A percentile compares a stretch with the other conserved stretches of the same genome.
Conservation (phyloP, 2,113 vertebrate species). For the Nibea coibor region DNA sequence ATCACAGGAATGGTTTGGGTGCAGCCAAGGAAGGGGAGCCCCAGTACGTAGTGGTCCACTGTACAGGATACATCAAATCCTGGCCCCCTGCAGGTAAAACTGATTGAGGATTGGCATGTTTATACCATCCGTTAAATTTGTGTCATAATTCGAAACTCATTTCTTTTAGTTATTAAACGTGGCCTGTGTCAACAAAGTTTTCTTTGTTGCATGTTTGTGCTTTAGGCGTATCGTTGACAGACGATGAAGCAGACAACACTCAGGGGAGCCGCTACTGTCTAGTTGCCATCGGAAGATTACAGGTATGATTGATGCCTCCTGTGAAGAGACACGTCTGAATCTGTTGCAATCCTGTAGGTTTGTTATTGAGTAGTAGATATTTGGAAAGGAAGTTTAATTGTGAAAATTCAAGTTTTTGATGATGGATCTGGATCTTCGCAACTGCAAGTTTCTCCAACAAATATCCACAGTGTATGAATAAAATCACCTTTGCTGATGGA, state of each 20-base stretch:
- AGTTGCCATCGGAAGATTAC: slow-evolving; percentile 96
- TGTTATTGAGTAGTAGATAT: neutral
- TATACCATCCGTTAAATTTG: neutral
- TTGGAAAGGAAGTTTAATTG: neutral
- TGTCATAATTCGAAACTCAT: neutral
- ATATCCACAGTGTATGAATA: neutral
- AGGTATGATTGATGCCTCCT: slow-evolving; percentile 78
- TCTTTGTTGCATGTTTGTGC: slow-evolving; percentile 18
- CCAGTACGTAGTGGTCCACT: slow-evolving; percentile 96
- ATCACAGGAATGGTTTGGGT: slow-evolving; percentile 89
- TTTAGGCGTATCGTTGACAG: slow-evolving; percentile 92
- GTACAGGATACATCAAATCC: slow-evolving; percentile 97
- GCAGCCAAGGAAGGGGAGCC: slow-evolving; percentile 92
- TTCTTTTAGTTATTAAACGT: neutral
- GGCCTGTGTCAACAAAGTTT: neutral
- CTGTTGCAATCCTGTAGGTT: neutral
- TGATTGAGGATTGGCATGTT: neutral
- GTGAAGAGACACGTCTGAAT: neutral
- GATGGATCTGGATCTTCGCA: neutral
- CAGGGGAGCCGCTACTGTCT: slow-evolving; percentile 96
- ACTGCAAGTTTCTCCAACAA: neutral
- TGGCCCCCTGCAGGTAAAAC: slow-evolving; percentile 95
- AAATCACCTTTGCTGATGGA: neutral
- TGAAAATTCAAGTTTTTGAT: neutral
- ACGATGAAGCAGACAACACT: slow-evolving; percentile 91